Percentiles rank a stretch among this genome's conserved stretches.
phyloP scores from a whole-genome alignment of 2,113 vertebrate genomes.

The Lucifuga dentata region DNA sequence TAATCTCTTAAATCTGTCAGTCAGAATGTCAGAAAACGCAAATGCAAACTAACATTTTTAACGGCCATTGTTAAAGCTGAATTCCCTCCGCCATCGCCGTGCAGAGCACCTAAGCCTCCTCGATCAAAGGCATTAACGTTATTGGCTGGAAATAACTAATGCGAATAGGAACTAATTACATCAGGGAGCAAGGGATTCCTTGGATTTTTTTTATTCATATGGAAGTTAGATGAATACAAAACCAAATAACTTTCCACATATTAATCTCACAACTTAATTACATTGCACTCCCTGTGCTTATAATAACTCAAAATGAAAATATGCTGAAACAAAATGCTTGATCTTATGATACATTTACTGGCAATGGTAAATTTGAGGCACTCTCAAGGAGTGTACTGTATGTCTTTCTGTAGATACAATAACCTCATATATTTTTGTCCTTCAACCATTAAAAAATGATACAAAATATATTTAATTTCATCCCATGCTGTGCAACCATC shows the following conservation, averaged over 20 bases:
- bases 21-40: not conserved
- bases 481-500: no score
- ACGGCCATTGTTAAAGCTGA: constrained; percentile 17
- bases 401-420: not conserved
- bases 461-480: no score
- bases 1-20: not conserved
- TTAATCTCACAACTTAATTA: constrained; percentile 86
- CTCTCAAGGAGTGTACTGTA: constrained; percentile 21
- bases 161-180: constrained; percentile 95
- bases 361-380: constrained; percentile 32
- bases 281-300: constrained; percentile 76
- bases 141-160: constrained; percentile 89
- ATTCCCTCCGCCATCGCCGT: constrained; percentile 77
- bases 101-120: constrained; percentile 79
- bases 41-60: not conserved
- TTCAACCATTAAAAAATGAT: not conserved
- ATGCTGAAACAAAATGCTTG: constrained; percentile 75
- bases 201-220: constrained; percentile 78
- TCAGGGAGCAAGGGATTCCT: constrained; percentile 88
- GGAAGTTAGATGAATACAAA: constrained; percentile 78
- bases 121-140: constrained; percentile 92
- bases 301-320: constrained; percentile 84
- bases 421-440: not conserved
- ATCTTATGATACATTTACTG: constrained; percentile 73
- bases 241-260: constrained; percentile 80